Base-by-base conservation (phyloP, 2,113 vertebrate species). In the Grus americana region DNA sequence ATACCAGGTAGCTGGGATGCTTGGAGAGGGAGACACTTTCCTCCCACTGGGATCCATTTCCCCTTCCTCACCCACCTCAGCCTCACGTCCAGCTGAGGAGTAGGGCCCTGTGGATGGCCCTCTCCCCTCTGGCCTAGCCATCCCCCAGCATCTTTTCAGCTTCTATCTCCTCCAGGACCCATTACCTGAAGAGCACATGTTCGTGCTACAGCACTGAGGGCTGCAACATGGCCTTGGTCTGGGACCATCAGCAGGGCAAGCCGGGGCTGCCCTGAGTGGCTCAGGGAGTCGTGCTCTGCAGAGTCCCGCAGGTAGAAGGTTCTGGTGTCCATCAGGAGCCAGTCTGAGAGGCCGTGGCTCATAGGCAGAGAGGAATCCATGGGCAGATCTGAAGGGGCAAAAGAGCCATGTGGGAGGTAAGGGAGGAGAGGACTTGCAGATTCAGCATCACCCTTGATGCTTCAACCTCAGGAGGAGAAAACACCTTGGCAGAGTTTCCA, bases 61-160 rank as follows among this genome's bases (percentile, higher is more conserved):
- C 63, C 84, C 54, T 49, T 76, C 59, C 50, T 95, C 34, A 21
- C 27, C 36, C 13, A 4, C 7, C 34, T 44, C 91, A 82, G 27
- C 32, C 4, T 4, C 12, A 2, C 3, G 22, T 24, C 57, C 82
- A 32, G 47, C 55, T 58, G 44, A 58, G n/a, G 54, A 62, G 32
- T 0, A 65, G 21, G 75, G 15, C 30, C 13, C 55, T 0, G 0
- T 4, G 26, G 52, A 11, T 0, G 0, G 11, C 5, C 14, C 24
- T 52, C 72, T 49, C 20, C 18, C 10, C 49, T 42, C 42, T 12
- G 58, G 7, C 40, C 29, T 32, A 15, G 22, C 40, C 27, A 17
- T 15, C 57, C 0, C 1, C 21, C 46, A 74, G 49, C 44, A 42
- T 17, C 38, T 84, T 47, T 27, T 32, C 44, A 59, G 74, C 67